Percentiles rank a stretch among this genome's conserved stretches.
Evolutionary conservation across 2,888 invertebrate genomes (phyloP).

Genomic region (Spialia ferax): DNA sequence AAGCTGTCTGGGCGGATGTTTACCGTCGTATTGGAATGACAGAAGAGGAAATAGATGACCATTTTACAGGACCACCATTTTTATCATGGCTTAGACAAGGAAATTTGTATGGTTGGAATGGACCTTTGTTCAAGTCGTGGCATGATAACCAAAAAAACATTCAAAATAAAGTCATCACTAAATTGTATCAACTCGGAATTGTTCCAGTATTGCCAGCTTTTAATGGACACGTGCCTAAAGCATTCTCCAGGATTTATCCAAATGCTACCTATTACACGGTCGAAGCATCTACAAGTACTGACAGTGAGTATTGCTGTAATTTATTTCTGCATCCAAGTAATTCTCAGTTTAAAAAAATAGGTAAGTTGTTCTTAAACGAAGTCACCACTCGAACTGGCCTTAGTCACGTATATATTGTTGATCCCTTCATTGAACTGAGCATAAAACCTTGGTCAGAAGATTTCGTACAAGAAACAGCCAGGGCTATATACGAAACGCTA

Average conservation of each 20-base stretch:
- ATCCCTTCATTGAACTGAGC: constrained; percentile 93
- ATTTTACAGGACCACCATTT: constrained; percentile 97
- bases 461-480: constrained; percentile 73
- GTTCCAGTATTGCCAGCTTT: constrained; percentile 95
- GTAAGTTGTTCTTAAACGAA: constrained; percentile 90
- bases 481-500: constrained; percentile 91
- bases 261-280: constrained; percentile 89
- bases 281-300: constrained; percentile 92
- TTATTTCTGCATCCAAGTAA: constrained; percentile 93
- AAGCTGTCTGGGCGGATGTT: constrained; percentile 94
- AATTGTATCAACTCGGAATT: constrained; percentile 95
- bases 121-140: constrained; percentile 92
- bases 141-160: constrained; percentile 89
- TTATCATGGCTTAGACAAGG: constrained; percentile 98
- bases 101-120: constrained; percentile 94
- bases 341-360: constrained; percentile 91
- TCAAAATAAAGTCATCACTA: constrained; percentile 90
- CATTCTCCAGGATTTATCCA: constrained; percentile 91
- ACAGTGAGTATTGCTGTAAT: constrained; percentile 91
- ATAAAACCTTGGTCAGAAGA: no score
- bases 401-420: constrained; percentile 95
- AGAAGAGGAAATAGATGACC: constrained; percentile 90
- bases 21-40: constrained; percentile 92
- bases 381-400: constrained; percentile 90
- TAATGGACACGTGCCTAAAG: constrained; percentile 95